Conservation (phyloP, 2,113 vertebrate genomes). For the Leptodactylus fuscus region DNA sequence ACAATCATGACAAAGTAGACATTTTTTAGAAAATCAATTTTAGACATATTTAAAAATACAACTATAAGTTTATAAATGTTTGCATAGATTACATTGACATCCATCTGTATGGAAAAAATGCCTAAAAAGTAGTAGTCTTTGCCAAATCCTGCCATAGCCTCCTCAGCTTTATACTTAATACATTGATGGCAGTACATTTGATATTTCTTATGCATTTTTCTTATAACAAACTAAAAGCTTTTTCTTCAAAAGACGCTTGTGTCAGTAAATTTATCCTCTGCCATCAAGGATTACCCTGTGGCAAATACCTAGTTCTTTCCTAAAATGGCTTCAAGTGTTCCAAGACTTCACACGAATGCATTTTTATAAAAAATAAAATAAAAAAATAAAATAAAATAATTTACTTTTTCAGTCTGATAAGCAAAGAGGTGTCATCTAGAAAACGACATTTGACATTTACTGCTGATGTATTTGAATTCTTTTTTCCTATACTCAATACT, state of each 20-base stretch:
- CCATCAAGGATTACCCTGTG: not conserved
- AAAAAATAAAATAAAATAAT: slow-evolving; percentile 13
- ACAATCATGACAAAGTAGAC: no score
- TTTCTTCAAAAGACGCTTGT: not conserved
- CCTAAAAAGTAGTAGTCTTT: not conserved
- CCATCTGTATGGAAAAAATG: not conserved
- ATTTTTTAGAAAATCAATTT: no score
- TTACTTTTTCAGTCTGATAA: slow-evolving; percentile 7
- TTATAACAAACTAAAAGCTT: not conserved
- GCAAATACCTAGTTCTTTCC: slow-evolving; percentile 20
- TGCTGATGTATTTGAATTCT: slow-evolving; percentile 29
- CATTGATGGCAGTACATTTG: not conserved
- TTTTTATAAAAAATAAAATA: not conserved
- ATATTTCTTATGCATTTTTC: slow-evolving; percentile 3
- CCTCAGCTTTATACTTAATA: not conserved
- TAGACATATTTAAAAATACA: not conserved
- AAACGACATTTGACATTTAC: slow-evolving; percentile 36
- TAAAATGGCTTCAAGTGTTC: not conserved
- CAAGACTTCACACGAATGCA: not conserved
- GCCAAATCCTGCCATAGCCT: not conserved
- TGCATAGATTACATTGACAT: not conserved
- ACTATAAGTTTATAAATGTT: not conserved
- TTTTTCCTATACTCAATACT: slow-evolving; percentile 16
- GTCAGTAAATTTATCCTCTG: not conserved
- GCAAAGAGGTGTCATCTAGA: slow-evolving; percentile 10